Base-by-base conservation (phyloP, 2,797 vertebrate genomes). In the Gallinago nigripennis region DNA sequence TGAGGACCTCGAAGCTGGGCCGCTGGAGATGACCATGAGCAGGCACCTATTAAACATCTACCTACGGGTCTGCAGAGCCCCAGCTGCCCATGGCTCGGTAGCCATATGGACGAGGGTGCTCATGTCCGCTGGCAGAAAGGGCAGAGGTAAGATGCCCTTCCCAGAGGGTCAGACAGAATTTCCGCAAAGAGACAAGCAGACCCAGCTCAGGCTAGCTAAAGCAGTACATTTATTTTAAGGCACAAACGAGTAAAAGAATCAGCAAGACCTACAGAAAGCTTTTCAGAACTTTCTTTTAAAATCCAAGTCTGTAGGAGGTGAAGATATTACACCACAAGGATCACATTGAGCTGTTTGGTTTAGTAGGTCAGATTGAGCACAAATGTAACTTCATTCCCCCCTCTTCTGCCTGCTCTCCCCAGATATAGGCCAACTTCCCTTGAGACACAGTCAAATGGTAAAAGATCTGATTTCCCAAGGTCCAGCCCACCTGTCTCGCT, bases 21-120 rank as follows among this genome's bases (percentile, higher is more conserved):
- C 81, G 51, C 15, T 5, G 7, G 41, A 35, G 5, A 11, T 2
- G 11, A 16, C 31, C 27, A 1, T 0, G 2, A 8, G 9, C 6
- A 5, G 35, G 58, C 35, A 51, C 5, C 15, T 39, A 4, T 37
- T 11, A 10, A 13, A 20, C 43, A 56, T 43, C 31, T 19, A 39
- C 12, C 58, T 39, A 24, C 2, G 2, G 60, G n/a, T 69, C 56
- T 73, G 51, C 16, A 82, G 25, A 56, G 24, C 16, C 27, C 8
- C 37, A 50, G 50, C 23, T 65, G 50, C 66, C 23, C 50, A 48
- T 2, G 0, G 25, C 6, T 58, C 5, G 0, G 61, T 6, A 41
- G 31, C 61, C 50, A 8, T 10, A n/a, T 48, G 60, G 21, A 33
- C 10, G 12, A 46, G 54, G 24, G 30, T 25, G 15, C 58, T 69